Conservation (phyloP, 1,140 invertebrate species). For the Augochlora pura region DNA sequence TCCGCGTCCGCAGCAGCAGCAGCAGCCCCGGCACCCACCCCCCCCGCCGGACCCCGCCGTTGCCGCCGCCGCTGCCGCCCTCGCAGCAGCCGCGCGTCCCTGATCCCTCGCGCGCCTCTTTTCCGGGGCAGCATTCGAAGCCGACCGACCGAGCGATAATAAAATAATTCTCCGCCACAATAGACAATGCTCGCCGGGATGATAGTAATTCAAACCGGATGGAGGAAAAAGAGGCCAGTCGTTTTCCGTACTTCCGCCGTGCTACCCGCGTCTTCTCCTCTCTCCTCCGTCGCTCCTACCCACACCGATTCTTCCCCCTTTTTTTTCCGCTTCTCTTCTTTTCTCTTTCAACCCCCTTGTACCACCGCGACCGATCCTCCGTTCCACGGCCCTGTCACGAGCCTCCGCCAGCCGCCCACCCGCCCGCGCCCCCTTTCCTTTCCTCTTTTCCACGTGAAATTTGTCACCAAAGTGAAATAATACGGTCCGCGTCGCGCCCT, state of each 20-base stretch:
- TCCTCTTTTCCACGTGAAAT: slow-evolving; percentile 48
- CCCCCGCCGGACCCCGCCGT: not conserved
- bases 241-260: slow-evolving; percentile 70
- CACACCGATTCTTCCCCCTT: not conserved
- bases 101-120: not conserved
- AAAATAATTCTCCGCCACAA: slow-evolving; percentile 79
- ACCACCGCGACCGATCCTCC: not conserved
- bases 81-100: not conserved
- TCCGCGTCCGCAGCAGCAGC: slow-evolving; percentile 35
- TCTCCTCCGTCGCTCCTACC: not conserved
- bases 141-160: slow-evolving; percentile 73
- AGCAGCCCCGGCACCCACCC: no score
- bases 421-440: slow-evolving; percentile 4
- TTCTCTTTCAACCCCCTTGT: not conserved
- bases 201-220: slow-evolving; percentile 78
- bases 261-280: not conserved
- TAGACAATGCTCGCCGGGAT: slow-evolving; percentile 74
- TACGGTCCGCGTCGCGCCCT: slow-evolving; percentile 19
- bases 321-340: not conserved
- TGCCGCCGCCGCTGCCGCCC: not conserved
- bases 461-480: slow-evolving; percentile 63
- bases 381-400: slow-evolving; percentile 23
- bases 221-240: slow-evolving; percentile 66
- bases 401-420: not conserved
- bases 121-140: slow-evolving; percentile 43